phyloP scores from a whole-genome alignment of 2,888 invertebrate genomes.

The Perizoma flavofasciatum region DNA sequence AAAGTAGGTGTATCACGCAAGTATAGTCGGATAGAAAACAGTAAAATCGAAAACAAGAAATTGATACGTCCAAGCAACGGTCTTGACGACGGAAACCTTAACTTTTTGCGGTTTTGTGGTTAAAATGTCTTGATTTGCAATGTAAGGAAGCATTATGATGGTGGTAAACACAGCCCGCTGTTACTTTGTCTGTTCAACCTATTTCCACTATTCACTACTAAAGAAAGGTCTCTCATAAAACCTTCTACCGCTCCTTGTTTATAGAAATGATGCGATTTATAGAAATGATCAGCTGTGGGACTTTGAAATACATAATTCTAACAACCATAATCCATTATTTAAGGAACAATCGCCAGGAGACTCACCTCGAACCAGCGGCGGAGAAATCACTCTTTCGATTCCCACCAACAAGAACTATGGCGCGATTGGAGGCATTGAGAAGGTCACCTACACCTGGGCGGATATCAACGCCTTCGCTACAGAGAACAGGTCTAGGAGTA shows the following conservation, averaged over 20 bases:
- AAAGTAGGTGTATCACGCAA: not conserved
- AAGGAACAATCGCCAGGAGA: conserved; percentile 61
- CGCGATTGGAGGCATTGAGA: conserved; percentile 68
- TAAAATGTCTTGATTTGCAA: conserved; percentile 19
- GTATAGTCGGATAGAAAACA: conserved; percentile 6
- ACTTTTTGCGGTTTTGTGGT: conserved; percentile 34
- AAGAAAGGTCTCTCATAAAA: too few species aligned
- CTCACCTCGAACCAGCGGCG: conserved; percentile 62
- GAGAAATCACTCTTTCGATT: conserved; percentile 63
- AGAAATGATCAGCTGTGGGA: too few species aligned
- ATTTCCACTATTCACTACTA: too few species aligned
- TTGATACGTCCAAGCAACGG: conserved; percentile 25
- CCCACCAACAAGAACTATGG: conserved; percentile 65
- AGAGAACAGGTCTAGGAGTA: conserved; percentile 76
- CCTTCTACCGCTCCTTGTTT: too few species aligned
- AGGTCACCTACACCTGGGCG: conserved; percentile 90
- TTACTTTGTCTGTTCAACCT: not conserved
- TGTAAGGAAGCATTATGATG: conserved; percentile 20
- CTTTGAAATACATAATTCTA: not conserved
- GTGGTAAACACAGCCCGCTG: not conserved
- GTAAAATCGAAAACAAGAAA: conserved; percentile 27
- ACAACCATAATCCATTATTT: not conserved
- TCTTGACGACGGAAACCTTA: conserved; percentile 30
- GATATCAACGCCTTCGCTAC: conserved; percentile 90
- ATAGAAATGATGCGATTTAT: too few species aligned